Evolutionary conservation across 2,888 invertebrate species (phyloP).

Genomic region (Diaphora mendica): DNA sequence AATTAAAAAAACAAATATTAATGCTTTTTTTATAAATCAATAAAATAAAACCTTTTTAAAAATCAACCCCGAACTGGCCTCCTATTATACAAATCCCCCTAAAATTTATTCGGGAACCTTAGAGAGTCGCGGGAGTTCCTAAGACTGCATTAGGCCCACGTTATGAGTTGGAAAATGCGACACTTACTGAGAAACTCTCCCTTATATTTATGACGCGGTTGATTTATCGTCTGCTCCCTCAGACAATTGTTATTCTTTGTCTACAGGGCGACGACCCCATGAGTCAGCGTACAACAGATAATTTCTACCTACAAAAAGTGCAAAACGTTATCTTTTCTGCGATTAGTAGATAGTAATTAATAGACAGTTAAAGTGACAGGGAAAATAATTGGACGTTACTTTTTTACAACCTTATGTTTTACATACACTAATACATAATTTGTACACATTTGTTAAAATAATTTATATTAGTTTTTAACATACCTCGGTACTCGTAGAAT

Average conservation of each 20-base stretch:
- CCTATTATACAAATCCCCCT: background rate
- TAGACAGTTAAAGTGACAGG: conserved; percentile 23
- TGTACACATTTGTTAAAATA: too few species aligned
- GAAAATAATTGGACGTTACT: conserved; percentile 33
- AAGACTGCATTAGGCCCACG: conserved; percentile 56
- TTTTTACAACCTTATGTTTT: conserved; percentile 11
- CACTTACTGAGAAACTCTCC: conserved; percentile 63
- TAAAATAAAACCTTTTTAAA: background rate
- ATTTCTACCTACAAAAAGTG: conserved; percentile 25
- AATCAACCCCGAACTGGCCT: background rate
- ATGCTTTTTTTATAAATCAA: too few species aligned
- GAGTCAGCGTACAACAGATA: conserved; percentile 56
- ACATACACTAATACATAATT: too few species aligned
- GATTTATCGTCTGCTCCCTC: conserved; percentile 63
- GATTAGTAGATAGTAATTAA: conserved; percentile 38
- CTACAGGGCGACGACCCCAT: conserved; percentile 56
- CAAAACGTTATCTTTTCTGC: conserved; percentile 37
- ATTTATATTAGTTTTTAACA: background rate
- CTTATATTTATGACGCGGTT: conserved; percentile 66
- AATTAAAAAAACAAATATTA: too few species aligned
- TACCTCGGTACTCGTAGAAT: background rate
- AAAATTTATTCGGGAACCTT: conserved; percentile 39
- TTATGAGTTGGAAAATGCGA: conserved; percentile 70
- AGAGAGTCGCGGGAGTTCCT: conserved; percentile 32
- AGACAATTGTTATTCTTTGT: conserved; percentile 66